phyloP scores from a whole-genome alignment of 2,113 vertebrate genomes.

The Thunnus thynnus region DNA sequence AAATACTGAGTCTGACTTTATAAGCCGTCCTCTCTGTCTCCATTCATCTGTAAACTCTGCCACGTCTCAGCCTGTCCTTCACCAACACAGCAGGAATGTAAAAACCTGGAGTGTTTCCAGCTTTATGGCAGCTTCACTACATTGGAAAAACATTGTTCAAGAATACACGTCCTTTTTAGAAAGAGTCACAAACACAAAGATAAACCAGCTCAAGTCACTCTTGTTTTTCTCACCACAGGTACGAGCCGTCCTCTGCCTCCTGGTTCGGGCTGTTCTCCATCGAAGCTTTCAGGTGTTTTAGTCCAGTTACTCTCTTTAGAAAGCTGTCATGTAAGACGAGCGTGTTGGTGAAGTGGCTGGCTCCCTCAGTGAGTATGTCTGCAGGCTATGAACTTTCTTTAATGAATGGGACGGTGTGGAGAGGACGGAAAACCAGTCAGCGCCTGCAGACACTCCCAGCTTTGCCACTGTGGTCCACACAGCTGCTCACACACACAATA shows the following conservation, averaged over 20 bases:
- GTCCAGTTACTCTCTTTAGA: background rate
- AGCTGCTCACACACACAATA: background rate
- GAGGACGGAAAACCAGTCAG: constrained; percentile 16
- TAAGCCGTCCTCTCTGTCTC: too few relatives aligned
- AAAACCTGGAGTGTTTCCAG: constrained; percentile 27
- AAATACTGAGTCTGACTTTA: too few relatives aligned
- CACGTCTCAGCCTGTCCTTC: constrained; percentile 61
- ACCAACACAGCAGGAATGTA: constrained; percentile 45
- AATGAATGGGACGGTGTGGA: constrained; percentile 51
- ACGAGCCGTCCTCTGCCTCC: constrained; percentile 72
- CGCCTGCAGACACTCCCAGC: constrained; percentile 51
- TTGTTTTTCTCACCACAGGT: constrained; percentile 75
- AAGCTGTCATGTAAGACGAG: background rate
- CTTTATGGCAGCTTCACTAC: background rate
- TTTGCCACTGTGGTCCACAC: background rate
- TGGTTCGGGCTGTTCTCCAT: constrained; percentile 72
- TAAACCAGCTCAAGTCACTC: background rate
- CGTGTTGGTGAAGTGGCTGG: background rate
- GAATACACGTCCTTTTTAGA: too few relatives aligned
- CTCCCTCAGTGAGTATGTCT: constrained; percentile 8
- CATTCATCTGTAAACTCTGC: constrained; percentile 21
- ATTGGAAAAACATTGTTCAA: background rate
- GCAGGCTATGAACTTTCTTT: constrained; percentile 19
- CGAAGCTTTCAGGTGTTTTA: constrained; percentile 7
- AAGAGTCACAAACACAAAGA: background rate